A percentile compares a stretch with the other conserved stretches of the same genome.
phyloP scores from a whole-genome alignment of 2,888 invertebrate species.

The Epistrophella euchroma region DNA sequence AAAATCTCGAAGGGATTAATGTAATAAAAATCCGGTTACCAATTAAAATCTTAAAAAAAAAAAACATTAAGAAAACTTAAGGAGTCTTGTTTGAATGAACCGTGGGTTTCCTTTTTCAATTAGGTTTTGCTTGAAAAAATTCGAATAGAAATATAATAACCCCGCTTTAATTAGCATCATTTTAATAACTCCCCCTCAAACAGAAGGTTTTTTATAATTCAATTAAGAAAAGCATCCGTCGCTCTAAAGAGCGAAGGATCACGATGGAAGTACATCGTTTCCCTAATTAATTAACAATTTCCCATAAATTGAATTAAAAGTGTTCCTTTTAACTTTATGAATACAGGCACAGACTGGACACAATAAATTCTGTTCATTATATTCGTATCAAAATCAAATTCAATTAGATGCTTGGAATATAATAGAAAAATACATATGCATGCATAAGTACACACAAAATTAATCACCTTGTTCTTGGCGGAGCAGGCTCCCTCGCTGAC shows the following conservation, averaged over 20 bases:
- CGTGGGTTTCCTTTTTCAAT: conserved; percentile 15
- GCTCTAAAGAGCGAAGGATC: background rate
- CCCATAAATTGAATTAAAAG: conserved; percentile 33
- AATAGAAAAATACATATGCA: conserved; percentile 1
- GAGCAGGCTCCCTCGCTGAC: conserved; percentile 83
- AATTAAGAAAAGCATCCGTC: conserved; percentile 38
- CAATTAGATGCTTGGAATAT: conserved; percentile 25
- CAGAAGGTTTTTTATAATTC: conserved; percentile 25
- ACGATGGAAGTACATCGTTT: background rate
- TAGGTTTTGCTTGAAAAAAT: background rate
- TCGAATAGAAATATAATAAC: background rate
- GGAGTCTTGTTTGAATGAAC: background rate
- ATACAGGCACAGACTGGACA: background rate
- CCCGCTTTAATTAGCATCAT: conserved; percentile 11
- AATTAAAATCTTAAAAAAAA: background rate
- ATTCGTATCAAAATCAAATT: conserved; percentile 53
- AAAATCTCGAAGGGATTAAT: background rate
- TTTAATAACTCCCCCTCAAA: conserved; percentile 41
- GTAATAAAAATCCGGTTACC: background rate
- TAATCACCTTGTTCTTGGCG: conserved; percentile 82
- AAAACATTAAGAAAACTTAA: background rate
- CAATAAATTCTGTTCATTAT: conserved; percentile 4
- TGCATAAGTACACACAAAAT: conserved; percentile 1
- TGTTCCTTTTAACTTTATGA: background rate
- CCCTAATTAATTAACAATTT: conserved; percentile 48